Evolutionary conservation across 2,113 vertebrate species (phyloP), one percentile per base, ranked within the genome.

Genomic region (Pollachius pollachius): DNA sequence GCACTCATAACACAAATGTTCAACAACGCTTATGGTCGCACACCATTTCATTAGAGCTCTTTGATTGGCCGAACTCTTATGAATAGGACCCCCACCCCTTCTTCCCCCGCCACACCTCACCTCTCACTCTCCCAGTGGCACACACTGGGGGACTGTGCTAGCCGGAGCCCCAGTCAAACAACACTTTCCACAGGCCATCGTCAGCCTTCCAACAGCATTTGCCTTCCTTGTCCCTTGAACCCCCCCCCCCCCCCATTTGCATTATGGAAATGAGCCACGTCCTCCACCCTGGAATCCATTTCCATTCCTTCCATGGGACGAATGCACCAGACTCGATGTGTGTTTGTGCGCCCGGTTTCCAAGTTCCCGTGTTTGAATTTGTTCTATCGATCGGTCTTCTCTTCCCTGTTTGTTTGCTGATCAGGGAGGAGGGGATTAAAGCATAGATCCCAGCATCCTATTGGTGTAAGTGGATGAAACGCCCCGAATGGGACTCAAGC

Each of bases 251-350:
- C 37, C 65, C 81, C 72, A 87, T 92, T 92, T 92, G 87, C 91
- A 91, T 92, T 78, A 92, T 83, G 91, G 87, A 92, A 93, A 91
- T 90, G 82, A 87, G 77, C 64, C 61, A 15, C 74, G 71, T 76
- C 76, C 80, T 78, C 70, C 64, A 23, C 76, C 66, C 52, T 72
- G 34, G 57, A 21, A 71, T 27, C 77, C 13, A 5, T 81, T 73
- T 80, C 61, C 73, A 48, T 74, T 80, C 52, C 58, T 71, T 56
- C 57, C 78, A 67, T 11, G 21, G 75, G 21, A 79, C 69, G 65
- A 19, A 4, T 13, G 19, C 1, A n/a, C 1, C 62, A 21, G 60
- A 21, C 70, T n/a, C 15, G 15, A 57, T 17, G 54, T n/a, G 54
- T 48, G 41, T 48, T 48, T 48, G 41, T 48, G 8, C 2, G 41